Base-by-base conservation (phyloP, 2,888 invertebrate species). In the Drosophila trichaetosa region DNA sequence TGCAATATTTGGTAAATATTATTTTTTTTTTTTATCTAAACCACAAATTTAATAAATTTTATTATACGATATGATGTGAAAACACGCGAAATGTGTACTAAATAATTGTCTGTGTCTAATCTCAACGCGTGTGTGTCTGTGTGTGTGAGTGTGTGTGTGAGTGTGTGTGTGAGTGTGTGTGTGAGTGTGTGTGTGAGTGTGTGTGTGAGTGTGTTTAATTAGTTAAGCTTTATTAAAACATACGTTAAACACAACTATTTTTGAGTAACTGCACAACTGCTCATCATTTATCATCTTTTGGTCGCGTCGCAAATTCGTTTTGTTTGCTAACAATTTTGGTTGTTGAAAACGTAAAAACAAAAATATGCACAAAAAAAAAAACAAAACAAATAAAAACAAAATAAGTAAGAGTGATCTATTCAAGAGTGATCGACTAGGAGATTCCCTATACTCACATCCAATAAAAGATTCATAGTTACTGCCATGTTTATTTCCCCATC, bases 161-260 rank as follows among this genome's bases (percentile, higher is more conserved):
- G 38, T 29, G 40, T 38, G 36, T 38, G 56, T 56, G 36, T 27
- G 40, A 49, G 59, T 57, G 29, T 52, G 36, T 42, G 52, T 27
- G 52, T n/a, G 11, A 33, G n/a, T n/a, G 34, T 34, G 16, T 18
- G 10, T 36, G 49, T 53, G 27, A 54, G 38, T 29, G 40, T 38
- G 36, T 38, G 56, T 42, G 52, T 27, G 52, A 52, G 65, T 60
- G 13, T 58, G 68, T 84, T 89, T 80, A 89, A 85, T 85, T 89
- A 87, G 85, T 87, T 79, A 89, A 89, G 89, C 84, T 87, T 89
- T 87, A 87, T 87, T 87, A 84, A 89, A 85, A 87, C 89, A 85
- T 79, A 82, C 76, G 76, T 76, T 73, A 70, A 82, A 68, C 76
- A 69, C 69, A 83, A 76, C 80, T 79, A 83, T 76, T 77, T 69